These are phyloP conservation scores for Limonius californicus DNA, from an alignment of 1,140 invertebrate species.

Conservation along the genomic window DNA sequence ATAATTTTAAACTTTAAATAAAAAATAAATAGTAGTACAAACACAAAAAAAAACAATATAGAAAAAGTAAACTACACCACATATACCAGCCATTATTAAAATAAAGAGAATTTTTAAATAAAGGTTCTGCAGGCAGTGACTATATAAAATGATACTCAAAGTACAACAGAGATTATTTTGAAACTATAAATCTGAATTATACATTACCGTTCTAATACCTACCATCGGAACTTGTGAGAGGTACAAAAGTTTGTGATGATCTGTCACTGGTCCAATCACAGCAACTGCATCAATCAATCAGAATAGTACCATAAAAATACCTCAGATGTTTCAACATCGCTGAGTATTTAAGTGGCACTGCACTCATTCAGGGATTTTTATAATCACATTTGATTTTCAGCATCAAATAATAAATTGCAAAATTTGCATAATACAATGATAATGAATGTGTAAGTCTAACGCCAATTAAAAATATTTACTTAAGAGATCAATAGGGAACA, in stretches of 20 bases:
- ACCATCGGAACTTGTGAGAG: constrained; percentile 55
- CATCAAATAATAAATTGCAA: neutral
- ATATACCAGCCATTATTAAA: too few relatives aligned
- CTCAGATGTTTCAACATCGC: neutral
- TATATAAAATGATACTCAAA: too few relatives aligned
- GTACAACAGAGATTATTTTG: too few relatives aligned
- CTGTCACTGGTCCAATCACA: constrained; percentile 47
- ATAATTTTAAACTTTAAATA: too few relatives aligned
- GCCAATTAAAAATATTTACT: constrained; percentile 6
- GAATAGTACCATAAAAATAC: constrained; percentile 15
- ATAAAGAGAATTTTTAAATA: too few relatives aligned
- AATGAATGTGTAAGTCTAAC: neutral
- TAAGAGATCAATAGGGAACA: neutral
- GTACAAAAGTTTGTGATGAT: constrained; percentile 57
- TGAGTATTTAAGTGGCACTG: constrained; percentile 16
- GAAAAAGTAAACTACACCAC: too few relatives aligned
- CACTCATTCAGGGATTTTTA: constrained; percentile 4
- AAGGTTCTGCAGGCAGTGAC: too few relatives aligned
- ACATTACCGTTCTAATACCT: constrained; percentile 43
- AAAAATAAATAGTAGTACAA: too few relatives aligned
- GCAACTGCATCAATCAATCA: constrained; percentile 43
- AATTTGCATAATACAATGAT: neutral
- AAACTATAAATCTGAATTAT: neutral
- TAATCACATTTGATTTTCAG: neutral
- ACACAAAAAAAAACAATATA: too few relatives aligned